Conservation (phyloP, 2,888 invertebrate genomes). For the Nomada hirtipes region DNA sequence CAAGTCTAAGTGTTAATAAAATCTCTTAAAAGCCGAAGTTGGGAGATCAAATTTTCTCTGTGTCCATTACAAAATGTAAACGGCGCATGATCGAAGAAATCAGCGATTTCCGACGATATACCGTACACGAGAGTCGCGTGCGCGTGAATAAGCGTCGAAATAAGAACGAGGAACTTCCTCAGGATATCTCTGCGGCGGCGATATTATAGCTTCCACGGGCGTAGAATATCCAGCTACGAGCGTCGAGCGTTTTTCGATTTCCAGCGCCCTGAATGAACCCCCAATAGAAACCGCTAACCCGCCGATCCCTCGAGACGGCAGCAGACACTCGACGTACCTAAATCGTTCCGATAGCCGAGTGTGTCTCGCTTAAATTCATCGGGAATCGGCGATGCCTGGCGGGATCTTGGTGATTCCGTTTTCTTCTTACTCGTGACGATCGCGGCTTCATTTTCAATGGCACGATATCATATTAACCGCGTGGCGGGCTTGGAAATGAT, state of each 20-base stretch:
- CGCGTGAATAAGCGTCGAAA: conserved; percentile 21
- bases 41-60: too few species aligned
- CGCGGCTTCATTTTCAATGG: conserved; percentile 49
- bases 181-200: conserved; percentile 41
- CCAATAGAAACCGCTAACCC: conserved; percentile 28
- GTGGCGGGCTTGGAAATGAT: conserved; percentile 39
- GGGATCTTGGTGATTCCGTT: conserved; percentile 28
- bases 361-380: conserved; percentile 55
- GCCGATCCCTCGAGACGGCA: conserved; percentile 10
- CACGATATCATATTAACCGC: conserved; percentile 50
- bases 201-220: conserved; percentile 45
- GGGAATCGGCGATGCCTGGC: conserved; percentile 16
- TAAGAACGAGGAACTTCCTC: conserved; percentile 41
- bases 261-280: conserved; percentile 48
- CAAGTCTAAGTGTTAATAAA: too few species aligned
- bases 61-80: too few species aligned
- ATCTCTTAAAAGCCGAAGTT: too few species aligned
- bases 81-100: conserved; percentile 8
- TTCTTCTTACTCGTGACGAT: not conserved
- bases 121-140: conserved; percentile 14
- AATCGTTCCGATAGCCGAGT: conserved; percentile 40
- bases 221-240: conserved; percentile 31
- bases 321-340: conserved; percentile 30
- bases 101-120: conserved; percentile 31
- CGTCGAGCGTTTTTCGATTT: conserved; percentile 59